These are phyloP conservation scores for Bubo scandiacus DNA, from an alignment of 2,113 vertebrate genomes.

Conservation along the genomic window DNA sequence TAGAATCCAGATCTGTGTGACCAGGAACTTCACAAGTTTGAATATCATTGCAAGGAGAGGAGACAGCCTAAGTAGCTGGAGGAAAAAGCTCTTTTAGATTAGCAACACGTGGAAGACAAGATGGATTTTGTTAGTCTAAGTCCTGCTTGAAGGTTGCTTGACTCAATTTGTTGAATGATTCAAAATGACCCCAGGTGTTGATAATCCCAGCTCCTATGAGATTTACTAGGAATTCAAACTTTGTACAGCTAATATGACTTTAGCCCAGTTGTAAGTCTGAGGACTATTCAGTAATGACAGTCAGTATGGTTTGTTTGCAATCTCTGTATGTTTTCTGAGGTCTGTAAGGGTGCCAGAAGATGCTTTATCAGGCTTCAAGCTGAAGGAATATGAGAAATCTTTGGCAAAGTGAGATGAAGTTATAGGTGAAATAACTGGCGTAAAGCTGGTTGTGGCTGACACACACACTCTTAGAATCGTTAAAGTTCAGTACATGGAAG, in stretches of 20 bases:
- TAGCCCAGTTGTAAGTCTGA: not conserved
- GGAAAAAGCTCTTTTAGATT: not conserved
- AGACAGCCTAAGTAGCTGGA: not conserved
- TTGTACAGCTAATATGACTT: not conserved
- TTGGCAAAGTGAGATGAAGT: constrained; percentile 14
- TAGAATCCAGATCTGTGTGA: not conserved
- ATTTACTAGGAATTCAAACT: not conserved
- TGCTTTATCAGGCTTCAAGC: not conserved
- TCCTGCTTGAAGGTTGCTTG: not conserved
- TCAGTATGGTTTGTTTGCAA: not conserved
- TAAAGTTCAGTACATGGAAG: constrained; percentile 13
- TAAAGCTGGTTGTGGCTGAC: constrained; percentile 2
- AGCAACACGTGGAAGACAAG: not conserved
- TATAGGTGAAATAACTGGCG: not conserved
- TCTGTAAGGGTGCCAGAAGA: not conserved
- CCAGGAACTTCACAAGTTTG: not conserved
- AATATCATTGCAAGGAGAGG: not conserved
- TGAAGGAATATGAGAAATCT: constrained; percentile 1
- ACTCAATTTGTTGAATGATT: not conserved
- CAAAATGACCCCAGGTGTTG: not conserved
- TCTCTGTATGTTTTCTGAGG: not conserved
- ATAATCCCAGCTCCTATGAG: not conserved
- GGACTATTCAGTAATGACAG: not conserved
- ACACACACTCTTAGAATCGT: not conserved
- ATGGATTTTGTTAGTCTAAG: not conserved